These are phyloP conservation scores for Phylloscopus whistleri DNA, from an alignment of 2,113 vertebrate genomes.

Conservation along the genomic window DNA sequence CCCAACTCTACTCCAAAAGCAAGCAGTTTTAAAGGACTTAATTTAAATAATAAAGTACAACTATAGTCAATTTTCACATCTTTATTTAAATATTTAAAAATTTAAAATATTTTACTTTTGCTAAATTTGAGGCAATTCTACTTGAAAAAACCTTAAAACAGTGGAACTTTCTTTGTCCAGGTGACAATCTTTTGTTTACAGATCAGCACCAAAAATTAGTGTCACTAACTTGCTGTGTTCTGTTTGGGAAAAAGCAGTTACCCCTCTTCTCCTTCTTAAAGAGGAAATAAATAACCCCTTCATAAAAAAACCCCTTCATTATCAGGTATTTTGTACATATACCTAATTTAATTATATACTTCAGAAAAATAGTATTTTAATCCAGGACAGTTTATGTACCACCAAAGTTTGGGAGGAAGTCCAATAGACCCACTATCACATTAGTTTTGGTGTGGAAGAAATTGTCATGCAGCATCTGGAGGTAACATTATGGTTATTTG, in stretches of 20 bases:
- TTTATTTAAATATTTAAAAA: background rate
- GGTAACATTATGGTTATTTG: background rate
- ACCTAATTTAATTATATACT: background rate
- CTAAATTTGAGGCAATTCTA: background rate
- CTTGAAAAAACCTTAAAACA: background rate
- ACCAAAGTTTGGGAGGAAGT: background rate
- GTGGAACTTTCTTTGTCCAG: background rate
- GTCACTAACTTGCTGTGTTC: background rate
- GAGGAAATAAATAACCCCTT: background rate
- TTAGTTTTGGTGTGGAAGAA: background rate
- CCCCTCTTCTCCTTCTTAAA: background rate
- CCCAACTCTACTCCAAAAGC: background rate
- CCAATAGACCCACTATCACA: background rate
- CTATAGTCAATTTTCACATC: background rate
- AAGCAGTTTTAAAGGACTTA: background rate
- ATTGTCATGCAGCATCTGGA: background rate
- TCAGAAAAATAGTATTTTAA: background rate
- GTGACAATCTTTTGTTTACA: background rate
- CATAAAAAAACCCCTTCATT: background rate
- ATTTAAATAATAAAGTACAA: background rate
- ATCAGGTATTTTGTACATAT: background rate
- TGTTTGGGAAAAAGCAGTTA: background rate
- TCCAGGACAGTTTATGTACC: background rate
- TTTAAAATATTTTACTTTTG: background rate
- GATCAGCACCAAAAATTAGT: background rate